phyloP scores from a whole-genome alignment of 1,140 invertebrate genomes.

The Bombus confusus region DNA sequence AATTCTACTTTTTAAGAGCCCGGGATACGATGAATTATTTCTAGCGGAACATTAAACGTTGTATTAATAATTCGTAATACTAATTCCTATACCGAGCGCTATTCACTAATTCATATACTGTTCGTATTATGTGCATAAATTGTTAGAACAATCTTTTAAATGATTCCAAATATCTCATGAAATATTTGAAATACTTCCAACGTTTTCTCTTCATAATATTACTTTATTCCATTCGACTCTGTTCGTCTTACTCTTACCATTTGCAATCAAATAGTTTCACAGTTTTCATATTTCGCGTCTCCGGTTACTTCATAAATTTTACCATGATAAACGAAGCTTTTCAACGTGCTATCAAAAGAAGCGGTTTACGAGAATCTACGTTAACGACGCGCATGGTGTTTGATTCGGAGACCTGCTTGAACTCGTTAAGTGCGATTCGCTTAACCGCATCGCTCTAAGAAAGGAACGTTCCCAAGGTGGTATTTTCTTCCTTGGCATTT shows the following conservation, averaged over 20 bases:
- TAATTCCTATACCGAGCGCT: too few species aligned
- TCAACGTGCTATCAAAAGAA: neutral
- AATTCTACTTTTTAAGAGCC: neutral
- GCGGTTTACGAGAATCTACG: neutral
- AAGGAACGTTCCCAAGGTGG: slow-evolving; percentile 33
- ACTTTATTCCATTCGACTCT: neutral
- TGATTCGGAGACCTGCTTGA: slow-evolving; percentile 21
- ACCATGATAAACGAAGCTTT: neutral
- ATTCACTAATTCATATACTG: neutral
- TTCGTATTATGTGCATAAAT: neutral
- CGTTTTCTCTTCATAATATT: neutral
- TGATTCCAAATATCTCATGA: neutral
- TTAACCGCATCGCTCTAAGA: slow-evolving; percentile 56
- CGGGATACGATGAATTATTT: neutral
- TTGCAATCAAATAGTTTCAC: neutral
- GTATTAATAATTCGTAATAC: too few species aligned
- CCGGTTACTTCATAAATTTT: neutral
- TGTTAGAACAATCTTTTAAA: neutral
- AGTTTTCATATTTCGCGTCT: neutral
- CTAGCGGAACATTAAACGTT: neutral
- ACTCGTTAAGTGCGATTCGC: slow-evolving; percentile 51
- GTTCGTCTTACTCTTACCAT: neutral
- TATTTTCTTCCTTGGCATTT: slow-evolving; percentile 42
- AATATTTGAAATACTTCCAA: neutral
- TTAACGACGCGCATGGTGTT: slow-evolving; percentile 14